Percentiles rank a stretch among this genome's conserved stretches.
Conservation (phyloP, 2,888 invertebrate species). For the Cryptus armator region DNA sequence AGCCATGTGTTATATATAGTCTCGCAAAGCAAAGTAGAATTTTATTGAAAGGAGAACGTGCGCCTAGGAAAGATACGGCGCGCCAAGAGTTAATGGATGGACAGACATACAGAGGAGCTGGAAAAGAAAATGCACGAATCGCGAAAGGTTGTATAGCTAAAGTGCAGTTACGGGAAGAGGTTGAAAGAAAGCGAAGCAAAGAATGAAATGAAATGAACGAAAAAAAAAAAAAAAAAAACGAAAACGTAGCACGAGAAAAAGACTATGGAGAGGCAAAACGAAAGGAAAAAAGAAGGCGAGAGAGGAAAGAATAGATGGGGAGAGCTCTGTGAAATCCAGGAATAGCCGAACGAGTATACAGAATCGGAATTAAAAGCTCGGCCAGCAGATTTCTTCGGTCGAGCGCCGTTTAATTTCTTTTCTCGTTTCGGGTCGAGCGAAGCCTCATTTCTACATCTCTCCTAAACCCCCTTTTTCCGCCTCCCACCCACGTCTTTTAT, state of each 20-base stretch:
- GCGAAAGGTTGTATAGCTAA: not conserved
- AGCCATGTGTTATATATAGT: not conserved
- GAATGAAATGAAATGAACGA: constrained; percentile 37
- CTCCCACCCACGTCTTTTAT: constrained; percentile 7
- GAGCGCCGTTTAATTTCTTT: constrained; percentile 65
- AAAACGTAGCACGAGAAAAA: constrained; percentile 17
- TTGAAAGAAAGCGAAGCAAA: constrained; percentile 24
- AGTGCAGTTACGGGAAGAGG: not conserved
- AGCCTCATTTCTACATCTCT: constrained; percentile 38
- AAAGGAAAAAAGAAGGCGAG: constrained; percentile 6
- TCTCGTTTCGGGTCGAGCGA: constrained; percentile 54
- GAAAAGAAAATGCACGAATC: constrained; percentile 7
- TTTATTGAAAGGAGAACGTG: constrained; percentile 32
- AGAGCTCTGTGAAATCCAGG: constrained; percentile 15
- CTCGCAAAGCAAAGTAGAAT: constrained; percentile 4
- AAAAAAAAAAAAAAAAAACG: constrained; percentile 11
- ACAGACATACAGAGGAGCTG: not conserved
- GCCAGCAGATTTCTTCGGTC: constrained; percentile 60
- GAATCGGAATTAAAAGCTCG: constrained; percentile 53
- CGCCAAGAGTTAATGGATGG: constrained; percentile 33
- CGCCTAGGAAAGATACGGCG: not conserved
- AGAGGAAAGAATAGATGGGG: constrained; percentile 17
- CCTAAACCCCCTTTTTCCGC: not conserved
- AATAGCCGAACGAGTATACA: constrained; percentile 52
- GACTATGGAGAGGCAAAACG: constrained; percentile 1